Base-by-base conservation (phyloP, 2,797 vertebrate species). In the Spea hammondii region DNA sequence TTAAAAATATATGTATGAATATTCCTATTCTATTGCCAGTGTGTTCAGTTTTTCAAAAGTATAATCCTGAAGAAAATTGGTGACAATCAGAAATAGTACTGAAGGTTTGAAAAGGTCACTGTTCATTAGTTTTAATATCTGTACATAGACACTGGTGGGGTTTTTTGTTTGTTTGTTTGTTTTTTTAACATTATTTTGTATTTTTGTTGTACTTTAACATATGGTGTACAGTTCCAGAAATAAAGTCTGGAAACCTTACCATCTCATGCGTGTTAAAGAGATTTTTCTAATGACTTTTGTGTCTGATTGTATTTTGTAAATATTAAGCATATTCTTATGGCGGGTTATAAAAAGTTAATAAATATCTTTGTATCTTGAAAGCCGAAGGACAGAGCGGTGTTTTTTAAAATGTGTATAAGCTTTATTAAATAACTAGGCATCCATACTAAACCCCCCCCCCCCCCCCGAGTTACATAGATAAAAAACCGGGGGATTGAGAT, bases 171-270 rank as follows among this genome's bases (percentile, higher is more conserved):
- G 17, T 17, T 17, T 17, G 0, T 0, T 94, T 93, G 96, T 96
- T 91, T 93, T 96, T 96, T 90, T 94, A 65, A 93, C 94, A 96
- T 99, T 96, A 95, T 98, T 99, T 98, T 98, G 95, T 98, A 96
- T 97, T 94, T 81, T 97, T 96, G 96, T 98, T 98, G 95, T 99
- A 94, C 94, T 97, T 98, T 97, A 97, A 95, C 97, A 97, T 93
- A 94, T 97, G 95, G 93, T 97, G 95, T 98, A 97, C 94, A 97
- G 92, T 92, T 97, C 97, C 97, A 98, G 96, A 96, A 99, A 99
- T 99, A 99, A 97, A 88, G 90, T 97, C 96, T 99, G 97, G 96
- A 96, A 95, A 95, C 87, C 91, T 90, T 91, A 89, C 84, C 87
- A 85, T 85, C 83, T 84, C 47, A 47, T 76, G 68, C 82, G 12